Evolutionary conservation across 2,113 vertebrate genomes (phyloP).

Genomic region (Dipodomys merriami): DNA sequence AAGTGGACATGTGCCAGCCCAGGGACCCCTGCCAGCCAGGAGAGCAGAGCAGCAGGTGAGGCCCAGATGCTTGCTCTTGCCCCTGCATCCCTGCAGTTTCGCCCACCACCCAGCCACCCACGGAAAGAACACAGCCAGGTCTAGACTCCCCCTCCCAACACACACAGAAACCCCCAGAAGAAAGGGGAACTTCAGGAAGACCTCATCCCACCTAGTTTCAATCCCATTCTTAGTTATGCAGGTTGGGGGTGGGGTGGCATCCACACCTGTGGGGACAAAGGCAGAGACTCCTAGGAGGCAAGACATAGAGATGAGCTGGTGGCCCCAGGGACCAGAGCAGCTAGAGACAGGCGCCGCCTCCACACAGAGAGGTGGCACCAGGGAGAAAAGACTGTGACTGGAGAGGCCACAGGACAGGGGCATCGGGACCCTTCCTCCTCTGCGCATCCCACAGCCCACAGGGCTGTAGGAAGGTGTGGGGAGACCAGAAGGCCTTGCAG

Average conservation of each 20-base stretch:
- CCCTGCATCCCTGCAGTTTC: too few relatives aligned
- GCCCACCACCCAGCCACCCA: background rate
- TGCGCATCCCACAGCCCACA: fast-evolving
- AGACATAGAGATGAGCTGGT: background rate
- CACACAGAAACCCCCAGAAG: constrained; percentile 12
- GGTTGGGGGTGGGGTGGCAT: background rate
- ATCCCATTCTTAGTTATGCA: constrained; percentile 54
- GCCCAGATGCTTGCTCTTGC: too few relatives aligned
- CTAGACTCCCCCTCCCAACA: background rate
- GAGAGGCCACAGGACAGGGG: background rate
- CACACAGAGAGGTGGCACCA: background rate
- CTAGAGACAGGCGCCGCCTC: fast-evolving
- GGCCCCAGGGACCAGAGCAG: too few relatives aligned
- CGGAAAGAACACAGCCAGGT: background rate
- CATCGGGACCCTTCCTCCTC: background rate
- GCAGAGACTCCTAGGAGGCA: background rate
- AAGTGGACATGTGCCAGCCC: background rate
- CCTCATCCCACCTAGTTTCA: constrained; percentile 39
- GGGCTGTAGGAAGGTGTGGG: background rate
- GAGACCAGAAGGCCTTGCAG: background rate
- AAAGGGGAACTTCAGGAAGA: constrained; percentile 69
- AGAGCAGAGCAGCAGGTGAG: too few relatives aligned
- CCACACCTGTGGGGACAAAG: background rate
- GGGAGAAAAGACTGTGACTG: too few relatives aligned
- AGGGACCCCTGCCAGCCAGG: background rate